Conservation (phyloP, 2,797 vertebrate genomes). For the Sebastes vulpes region DNA sequence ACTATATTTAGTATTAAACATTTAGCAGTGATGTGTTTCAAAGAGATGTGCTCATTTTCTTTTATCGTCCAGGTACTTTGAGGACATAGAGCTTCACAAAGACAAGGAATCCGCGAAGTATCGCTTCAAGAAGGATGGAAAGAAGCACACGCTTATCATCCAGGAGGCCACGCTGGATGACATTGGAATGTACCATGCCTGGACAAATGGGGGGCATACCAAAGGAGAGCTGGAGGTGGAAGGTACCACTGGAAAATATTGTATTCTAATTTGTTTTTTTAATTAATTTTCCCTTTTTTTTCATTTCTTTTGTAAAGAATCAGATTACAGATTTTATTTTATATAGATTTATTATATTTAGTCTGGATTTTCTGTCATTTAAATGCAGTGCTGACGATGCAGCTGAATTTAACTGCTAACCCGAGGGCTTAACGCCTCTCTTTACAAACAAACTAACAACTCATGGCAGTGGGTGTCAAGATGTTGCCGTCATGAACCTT, state of each 20-base stretch:
- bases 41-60: neutral
- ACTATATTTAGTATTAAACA: neutral
- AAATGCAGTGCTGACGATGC: slow-evolving; percentile 9
- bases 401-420: slow-evolving; percentile 23
- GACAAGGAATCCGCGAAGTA: slow-evolving; percentile 83
- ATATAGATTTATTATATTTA: neutral
- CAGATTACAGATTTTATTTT: neutral
- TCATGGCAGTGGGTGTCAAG: slow-evolving; percentile 39
- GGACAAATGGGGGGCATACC: slow-evolving; percentile 93
- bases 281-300: neutral
- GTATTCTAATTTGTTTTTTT: neutral
- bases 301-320: neutral
- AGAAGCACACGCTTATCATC: slow-evolving; percentile 90
- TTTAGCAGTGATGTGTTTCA: slow-evolving; percentile 2
- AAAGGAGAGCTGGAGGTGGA: slow-evolving; percentile 94
- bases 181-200: slow-evolving; percentile 89
- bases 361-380: neutral
- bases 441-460: slow-evolving; percentile 39
- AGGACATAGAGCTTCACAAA: slow-evolving; percentile 88
- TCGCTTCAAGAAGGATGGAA: slow-evolving; percentile 93
- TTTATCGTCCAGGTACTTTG: slow-evolving; percentile 86
- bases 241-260: slow-evolving; percentile 78
- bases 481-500: slow-evolving; percentile 25
- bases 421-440: slow-evolving; percentile 20
- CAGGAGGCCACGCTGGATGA: slow-evolving; percentile 89